phyloP scores from a whole-genome alignment of 2,797 vertebrate genomes.

The Sylvia borin region DNA sequence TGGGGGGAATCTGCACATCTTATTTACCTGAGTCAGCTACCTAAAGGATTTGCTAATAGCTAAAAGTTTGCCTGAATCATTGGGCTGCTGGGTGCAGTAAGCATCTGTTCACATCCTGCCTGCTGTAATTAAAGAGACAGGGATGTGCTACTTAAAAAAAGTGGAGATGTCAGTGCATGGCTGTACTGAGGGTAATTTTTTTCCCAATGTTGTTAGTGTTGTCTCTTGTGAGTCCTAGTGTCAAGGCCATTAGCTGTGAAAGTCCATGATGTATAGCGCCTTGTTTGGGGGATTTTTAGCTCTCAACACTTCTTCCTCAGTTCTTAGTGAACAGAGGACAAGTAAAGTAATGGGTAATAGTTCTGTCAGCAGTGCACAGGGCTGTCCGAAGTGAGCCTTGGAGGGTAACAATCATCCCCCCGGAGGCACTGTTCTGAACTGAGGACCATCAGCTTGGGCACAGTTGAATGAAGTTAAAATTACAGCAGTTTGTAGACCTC shows the following conservation, averaged over 20 bases:
- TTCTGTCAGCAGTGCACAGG: background rate
- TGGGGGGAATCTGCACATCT: slow-evolving; percentile 6
- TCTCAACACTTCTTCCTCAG: background rate
- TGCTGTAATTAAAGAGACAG: slow-evolving; percentile 28
- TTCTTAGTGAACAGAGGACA: background rate
- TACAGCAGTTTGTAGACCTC: background rate
- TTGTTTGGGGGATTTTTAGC: background rate
- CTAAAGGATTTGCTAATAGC: slow-evolving; percentile 14
- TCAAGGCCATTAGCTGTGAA: background rate
- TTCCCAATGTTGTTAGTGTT: background rate
- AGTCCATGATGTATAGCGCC: background rate
- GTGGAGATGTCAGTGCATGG: background rate
- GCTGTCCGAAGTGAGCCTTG: rapidly evolving
- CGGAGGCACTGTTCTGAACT: background rate
- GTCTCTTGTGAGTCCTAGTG: background rate
- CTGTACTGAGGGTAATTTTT: background rate
- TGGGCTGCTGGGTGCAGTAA: slow-evolving; percentile 16
- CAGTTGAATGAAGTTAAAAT: background rate
- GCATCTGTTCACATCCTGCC: slow-evolving; percentile 12
- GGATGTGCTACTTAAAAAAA: background rate
- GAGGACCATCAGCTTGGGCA: background rate
- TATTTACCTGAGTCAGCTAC: slow-evolving; percentile 50
- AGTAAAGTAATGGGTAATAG: background rate
- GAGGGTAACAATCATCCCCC: background rate
- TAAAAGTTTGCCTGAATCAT: slow-evolving; percentile 18